Evolutionary conservation across 2,797 vertebrate genomes (phyloP).

Genomic region (Phataginus tetradactyla): DNA sequence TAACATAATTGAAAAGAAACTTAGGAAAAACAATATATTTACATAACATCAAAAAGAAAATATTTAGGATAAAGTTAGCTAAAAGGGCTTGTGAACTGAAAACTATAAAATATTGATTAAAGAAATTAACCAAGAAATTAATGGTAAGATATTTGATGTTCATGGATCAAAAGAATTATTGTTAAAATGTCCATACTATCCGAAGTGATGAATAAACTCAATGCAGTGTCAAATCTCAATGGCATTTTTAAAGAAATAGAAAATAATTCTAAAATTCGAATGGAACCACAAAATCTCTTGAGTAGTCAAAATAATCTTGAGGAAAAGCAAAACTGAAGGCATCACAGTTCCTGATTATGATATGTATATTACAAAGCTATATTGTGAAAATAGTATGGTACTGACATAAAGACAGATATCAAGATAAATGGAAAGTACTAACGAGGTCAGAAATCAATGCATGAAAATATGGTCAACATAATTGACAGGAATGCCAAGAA

Average conservation of each 20-base stretch:
- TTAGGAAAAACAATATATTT: background rate
- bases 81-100: background rate
- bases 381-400: background rate
- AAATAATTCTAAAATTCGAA: background rate
- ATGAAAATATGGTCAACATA: background rate
- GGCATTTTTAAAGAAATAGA: background rate
- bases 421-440: background rate
- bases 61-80: background rate
- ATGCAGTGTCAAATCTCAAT: background rate
- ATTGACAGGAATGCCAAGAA: background rate
- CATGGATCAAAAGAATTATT: background rate
- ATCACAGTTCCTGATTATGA: background rate
- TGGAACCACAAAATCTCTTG: background rate
- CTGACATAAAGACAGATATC: background rate
- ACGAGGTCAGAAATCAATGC: background rate
- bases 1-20: background rate
- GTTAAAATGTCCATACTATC: background rate
- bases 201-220: background rate
- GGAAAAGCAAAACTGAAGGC: background rate
- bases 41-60: background rate
- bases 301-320: background rate
- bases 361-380: background rate
- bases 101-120: background rate
- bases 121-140: background rate
- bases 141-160: background rate